These are phyloP conservation scores for Drosophila pallidifrons DNA, from an alignment of 1,140 invertebrate species.

Conservation along the genomic window DNA sequence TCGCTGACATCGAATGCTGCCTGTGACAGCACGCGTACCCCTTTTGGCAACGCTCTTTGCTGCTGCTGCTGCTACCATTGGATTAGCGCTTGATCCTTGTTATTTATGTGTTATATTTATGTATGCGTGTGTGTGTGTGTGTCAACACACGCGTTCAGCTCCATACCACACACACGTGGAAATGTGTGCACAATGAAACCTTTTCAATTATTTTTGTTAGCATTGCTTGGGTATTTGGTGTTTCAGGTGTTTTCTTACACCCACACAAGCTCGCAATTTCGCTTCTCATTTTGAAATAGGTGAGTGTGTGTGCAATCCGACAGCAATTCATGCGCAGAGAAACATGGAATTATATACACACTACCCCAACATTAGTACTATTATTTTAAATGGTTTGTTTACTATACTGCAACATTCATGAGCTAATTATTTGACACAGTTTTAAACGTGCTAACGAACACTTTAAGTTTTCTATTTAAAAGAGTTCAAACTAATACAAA, in stretches of 20 bases:
- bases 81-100: constrained; percentile 75
- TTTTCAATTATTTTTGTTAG: constrained; percentile 76
- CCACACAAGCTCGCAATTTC: constrained; percentile 15
- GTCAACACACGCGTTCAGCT: constrained; percentile 8
- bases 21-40: constrained; percentile 51
- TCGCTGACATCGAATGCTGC: constrained; percentile 73
- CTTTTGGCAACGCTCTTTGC: constrained; percentile 49
- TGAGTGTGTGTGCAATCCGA: constrained; percentile 27
- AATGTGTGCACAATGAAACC: constrained; percentile 61
- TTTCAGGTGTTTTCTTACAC: constrained; percentile 41
- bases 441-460: too few species aligned
- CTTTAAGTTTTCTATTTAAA: too few species aligned
- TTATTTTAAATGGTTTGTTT: background rate
- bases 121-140: constrained; percentile 13
- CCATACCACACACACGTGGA: constrained; percentile 30
- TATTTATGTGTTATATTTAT: constrained; percentile 44
- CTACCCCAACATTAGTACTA: background rate
- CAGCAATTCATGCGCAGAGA: constrained; percentile 16
- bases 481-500: too few species aligned
- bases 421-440: background rate
- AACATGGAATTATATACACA: constrained; percentile 5
- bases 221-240: constrained; percentile 28
- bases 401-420: background rate
- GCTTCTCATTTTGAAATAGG: constrained; percentile 1
- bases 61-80: constrained; percentile 51